Evolutionary conservation across 2,888 invertebrate genomes (phyloP), one percentile per base, ranked within the genome.

Genomic region (Sympetrum striolatum): DNA sequence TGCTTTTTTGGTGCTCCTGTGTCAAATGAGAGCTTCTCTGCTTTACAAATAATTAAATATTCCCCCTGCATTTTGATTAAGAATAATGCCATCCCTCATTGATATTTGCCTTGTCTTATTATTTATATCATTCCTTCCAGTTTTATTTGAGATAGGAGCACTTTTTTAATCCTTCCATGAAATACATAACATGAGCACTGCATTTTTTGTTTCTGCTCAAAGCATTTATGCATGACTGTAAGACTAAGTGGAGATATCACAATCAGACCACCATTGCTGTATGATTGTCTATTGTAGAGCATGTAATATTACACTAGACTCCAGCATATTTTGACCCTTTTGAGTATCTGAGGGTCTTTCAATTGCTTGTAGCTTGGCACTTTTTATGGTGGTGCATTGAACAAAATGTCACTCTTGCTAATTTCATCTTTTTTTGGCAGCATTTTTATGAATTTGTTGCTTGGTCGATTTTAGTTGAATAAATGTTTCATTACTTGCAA

Each of bases 131-230:
- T 44, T 81, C 2, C 10, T 18, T 35, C 44, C 6, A 60, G 31
- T 60, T 86, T 60, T 86, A 86, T 86, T 86, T 86, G 86, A 86
- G 60, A 86, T 86, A 60, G 86, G 86, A 86, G 86, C 86, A 86
- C 86, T 86, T 60, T 64, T 58, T 86, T 64, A 86, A 60, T 86
- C 86, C 60, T 60, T 60, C 60, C 86, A 86, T 86, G 86, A 86
- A 86, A 86, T 60, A 86, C 86, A 86, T 64, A 86, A 86, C 86
- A 86, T 86, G 86, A 86, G 86, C 86, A 86, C 86, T 86, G 86
- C 86, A 86, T 86, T 86, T 86, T 44, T 86, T 86, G 86, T 86
- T 86, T 86, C 60, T 86, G 60, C 64, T 86, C 86, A 86, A 22
- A 86, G 86, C 86, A 86, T 86, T 86, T 60, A 86, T 86, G 86